phyloP scores from a whole-genome alignment of 2,797 vertebrate genomes.

The Aphelocoma californica region DNA sequence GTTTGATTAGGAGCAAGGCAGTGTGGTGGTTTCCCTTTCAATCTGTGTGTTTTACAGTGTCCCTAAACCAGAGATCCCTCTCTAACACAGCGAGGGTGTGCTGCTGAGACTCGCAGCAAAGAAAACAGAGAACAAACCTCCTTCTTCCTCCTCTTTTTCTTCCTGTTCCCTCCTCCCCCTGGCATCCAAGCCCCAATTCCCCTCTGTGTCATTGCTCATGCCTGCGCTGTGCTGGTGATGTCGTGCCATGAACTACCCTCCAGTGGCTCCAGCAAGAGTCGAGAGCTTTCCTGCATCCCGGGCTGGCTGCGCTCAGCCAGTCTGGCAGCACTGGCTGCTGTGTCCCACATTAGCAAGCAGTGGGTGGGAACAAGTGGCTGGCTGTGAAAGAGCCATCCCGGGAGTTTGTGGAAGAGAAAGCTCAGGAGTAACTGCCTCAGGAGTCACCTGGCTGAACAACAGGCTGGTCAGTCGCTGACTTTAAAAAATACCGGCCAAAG shows the following conservation, averaged over 20 bases:
- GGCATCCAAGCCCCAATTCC: background rate
- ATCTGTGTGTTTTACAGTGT: fast-evolving
- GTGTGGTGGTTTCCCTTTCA: background rate
- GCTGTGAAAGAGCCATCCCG: no score
- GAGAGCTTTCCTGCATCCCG: background rate
- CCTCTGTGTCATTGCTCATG: background rate
- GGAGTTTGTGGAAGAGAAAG: background rate
- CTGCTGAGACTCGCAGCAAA: background rate
- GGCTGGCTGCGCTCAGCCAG: fast-evolving
- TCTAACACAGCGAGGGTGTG: background rate
- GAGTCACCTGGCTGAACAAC: background rate
- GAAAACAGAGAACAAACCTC: background rate
- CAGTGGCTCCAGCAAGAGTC: background rate
- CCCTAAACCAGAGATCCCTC: fast-evolving
- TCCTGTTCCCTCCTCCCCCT: background rate
- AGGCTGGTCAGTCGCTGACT: background rate
- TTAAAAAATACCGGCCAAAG: background rate
- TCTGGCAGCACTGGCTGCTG: fast-evolving
- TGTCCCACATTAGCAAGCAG: background rate
- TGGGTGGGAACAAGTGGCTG: fast-evolving
- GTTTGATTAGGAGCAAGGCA: background rate
- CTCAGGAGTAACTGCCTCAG: background rate
- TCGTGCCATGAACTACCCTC: background rate
- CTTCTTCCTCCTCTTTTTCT: background rate
- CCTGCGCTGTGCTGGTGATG: fast-evolving